These are phyloP conservation scores for Perithous albicinctus DNA, from an alignment of 2,888 invertebrate genomes.

Conservation along the genomic window DNA sequence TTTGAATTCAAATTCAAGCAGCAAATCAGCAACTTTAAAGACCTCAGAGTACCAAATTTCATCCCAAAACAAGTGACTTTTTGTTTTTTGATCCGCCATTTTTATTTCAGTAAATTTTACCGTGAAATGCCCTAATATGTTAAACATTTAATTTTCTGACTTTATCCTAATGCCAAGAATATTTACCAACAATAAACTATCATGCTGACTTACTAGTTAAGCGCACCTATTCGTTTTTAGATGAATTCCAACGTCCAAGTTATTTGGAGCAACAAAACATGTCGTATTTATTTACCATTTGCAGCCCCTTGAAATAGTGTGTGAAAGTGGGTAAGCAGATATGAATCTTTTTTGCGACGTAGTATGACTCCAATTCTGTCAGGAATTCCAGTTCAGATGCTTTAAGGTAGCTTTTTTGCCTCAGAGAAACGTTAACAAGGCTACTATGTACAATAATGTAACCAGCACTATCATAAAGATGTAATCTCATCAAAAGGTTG, in stretches of 20 bases:
- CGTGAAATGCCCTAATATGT: no score
- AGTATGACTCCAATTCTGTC: constrained; percentile 16
- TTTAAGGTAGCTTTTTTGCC: no score
- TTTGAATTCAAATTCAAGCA: no score
- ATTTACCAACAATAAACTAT: neutral
- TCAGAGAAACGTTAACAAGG: constrained; percentile 44
- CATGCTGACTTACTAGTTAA: neutral
- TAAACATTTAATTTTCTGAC: no score
- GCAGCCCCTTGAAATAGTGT: neutral
- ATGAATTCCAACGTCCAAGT: neutral
- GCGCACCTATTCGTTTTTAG: neutral
- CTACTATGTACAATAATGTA: constrained; percentile 1
- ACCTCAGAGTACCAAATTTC: no score
- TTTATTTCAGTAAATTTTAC: no score
- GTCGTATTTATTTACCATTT: constrained; percentile 7
- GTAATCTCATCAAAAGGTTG: constrained; percentile 48
- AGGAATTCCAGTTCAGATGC: constrained; percentile 41
- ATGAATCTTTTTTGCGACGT: constrained; percentile 49
- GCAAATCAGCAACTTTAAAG: no score
- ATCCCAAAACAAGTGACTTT: no score
- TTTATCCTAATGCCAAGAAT: no score
- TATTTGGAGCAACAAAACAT: neutral
- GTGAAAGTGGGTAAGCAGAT: constrained; percentile 24
- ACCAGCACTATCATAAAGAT: constrained; percentile 24
- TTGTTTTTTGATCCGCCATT: no score